Conservation (phyloP, 2,797 vertebrate genomes). For the Acridotheres tristis region DNA sequence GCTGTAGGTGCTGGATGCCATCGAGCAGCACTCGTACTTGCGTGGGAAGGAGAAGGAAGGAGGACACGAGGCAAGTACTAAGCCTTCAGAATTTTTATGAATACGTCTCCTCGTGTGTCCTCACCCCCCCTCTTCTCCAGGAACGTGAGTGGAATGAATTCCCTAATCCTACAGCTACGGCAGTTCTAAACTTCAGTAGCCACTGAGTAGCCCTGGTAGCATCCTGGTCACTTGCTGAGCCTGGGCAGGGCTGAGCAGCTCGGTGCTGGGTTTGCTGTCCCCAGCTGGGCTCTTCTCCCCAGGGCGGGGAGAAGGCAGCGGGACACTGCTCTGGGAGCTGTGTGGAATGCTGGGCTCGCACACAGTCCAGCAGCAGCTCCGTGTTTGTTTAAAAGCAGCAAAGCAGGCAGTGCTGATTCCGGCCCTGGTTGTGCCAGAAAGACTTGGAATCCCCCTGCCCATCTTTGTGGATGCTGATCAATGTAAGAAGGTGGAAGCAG, state of each 20-base stretch:
- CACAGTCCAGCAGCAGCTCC: background rate
- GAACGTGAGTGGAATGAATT: background rate
- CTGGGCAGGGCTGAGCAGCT: background rate
- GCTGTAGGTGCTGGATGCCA: constrained; percentile 52
- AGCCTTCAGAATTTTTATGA: background rate
- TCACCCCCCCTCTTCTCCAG: no score
- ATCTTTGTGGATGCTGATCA: fast-evolving
- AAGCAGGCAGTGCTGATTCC: background rate
- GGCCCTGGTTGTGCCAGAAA: background rate
- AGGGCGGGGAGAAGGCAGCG: background rate
- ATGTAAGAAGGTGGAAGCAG: background rate
- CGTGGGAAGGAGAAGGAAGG: constrained; percentile 30
- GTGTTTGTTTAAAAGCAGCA: background rate
- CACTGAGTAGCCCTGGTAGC: background rate
- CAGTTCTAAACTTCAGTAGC: background rate
- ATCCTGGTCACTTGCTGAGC: background rate
- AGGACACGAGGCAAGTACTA: background rate
- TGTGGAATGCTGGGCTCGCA: background rate
- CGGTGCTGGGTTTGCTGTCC: background rate
- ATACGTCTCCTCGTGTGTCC: background rate
- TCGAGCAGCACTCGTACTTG: background rate
- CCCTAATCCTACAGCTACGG: background rate
- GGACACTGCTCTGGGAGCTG: fast-evolving
- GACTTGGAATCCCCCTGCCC: background rate
- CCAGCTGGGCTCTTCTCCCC: background rate